A percentile compares a stretch with the other conserved stretches of the same genome.
Evolutionary conservation across 2,113 vertebrate species (phyloP).

Genomic region (Lepus timidus): DNA sequence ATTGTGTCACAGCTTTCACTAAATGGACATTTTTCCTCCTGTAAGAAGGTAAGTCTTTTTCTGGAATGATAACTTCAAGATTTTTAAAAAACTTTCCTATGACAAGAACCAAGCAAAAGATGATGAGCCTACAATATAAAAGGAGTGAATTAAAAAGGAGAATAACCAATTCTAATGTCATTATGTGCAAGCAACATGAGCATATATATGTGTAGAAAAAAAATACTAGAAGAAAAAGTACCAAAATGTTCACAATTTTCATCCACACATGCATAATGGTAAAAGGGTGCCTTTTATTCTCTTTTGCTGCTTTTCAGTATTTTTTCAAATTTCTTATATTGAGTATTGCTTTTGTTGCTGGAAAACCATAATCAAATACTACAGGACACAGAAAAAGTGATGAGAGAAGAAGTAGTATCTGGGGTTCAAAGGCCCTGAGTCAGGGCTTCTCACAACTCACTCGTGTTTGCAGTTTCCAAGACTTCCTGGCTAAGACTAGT

Average conservation of each 20-base stretch:
- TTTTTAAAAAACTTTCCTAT: not conserved
- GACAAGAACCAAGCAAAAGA: not conserved
- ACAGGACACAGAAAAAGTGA: not conserved
- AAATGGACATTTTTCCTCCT: not conserved
- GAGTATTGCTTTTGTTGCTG: not conserved
- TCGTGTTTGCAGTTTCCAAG: not conserved
- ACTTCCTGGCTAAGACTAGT: not conserved
- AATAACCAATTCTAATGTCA: not conserved
- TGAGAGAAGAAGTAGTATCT: not conserved
- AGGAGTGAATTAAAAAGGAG: not conserved
- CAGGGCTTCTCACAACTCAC: not conserved
- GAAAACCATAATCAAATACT: constrained; percentile 3
- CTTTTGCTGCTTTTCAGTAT: constrained; percentile 7
- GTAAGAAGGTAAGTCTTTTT: not conserved
- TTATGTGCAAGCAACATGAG: not conserved
- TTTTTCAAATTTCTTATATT: not conserved
- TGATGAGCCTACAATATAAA: not conserved
- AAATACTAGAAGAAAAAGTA: constrained; percentile 30
- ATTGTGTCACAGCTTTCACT: not conserved
- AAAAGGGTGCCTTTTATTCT: constrained; percentile 7
- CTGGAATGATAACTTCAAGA: not conserved
- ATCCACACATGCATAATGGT: not conserved
- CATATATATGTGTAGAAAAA: not conserved
- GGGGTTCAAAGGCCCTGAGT: not conserved
- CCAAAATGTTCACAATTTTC: not conserved